phyloP scores from a whole-genome alignment of 2,888 invertebrate species.

The Cosmia pyralina region DNA sequence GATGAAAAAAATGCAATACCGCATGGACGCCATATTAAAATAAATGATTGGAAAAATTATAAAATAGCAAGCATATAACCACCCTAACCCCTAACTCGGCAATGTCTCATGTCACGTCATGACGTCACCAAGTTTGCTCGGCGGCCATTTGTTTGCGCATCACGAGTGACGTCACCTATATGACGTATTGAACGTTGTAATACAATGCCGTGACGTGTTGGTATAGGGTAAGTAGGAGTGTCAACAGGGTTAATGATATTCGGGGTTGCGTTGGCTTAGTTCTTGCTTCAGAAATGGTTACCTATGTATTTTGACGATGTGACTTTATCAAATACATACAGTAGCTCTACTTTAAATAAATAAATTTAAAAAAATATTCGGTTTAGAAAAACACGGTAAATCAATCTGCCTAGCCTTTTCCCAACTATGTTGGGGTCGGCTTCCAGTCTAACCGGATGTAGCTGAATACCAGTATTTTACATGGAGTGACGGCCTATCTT shows the following conservation, averaged over 20 bases:
- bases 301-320: neutral
- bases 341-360: too few species aligned
- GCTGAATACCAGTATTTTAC: too few species aligned
- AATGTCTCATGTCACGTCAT: conserved; percentile 33
- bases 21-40: too few species aligned
- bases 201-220: conserved; percentile 35
- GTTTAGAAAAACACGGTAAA: too few species aligned
- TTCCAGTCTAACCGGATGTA: too few species aligned
- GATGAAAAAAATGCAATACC: too few species aligned
- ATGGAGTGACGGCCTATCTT: too few species aligned
- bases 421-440: too few species aligned
- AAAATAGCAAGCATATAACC: neutral
- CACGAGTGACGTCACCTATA: conserved; percentile 29
- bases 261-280: neutral
- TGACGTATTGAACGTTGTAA: conserved; percentile 51
- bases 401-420: too few species aligned
- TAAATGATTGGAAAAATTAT: too few species aligned
- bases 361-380: too few species aligned
- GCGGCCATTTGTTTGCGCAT: conserved; percentile 20
- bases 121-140: conserved; percentile 22
- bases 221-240: conserved; percentile 5
- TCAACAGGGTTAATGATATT: conserved; percentile 15
- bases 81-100: neutral
- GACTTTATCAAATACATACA: neutral
- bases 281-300: neutral